Base-by-base conservation (phyloP, 2,113 vertebrate species). In the Odontophorus gujanensis region DNA sequence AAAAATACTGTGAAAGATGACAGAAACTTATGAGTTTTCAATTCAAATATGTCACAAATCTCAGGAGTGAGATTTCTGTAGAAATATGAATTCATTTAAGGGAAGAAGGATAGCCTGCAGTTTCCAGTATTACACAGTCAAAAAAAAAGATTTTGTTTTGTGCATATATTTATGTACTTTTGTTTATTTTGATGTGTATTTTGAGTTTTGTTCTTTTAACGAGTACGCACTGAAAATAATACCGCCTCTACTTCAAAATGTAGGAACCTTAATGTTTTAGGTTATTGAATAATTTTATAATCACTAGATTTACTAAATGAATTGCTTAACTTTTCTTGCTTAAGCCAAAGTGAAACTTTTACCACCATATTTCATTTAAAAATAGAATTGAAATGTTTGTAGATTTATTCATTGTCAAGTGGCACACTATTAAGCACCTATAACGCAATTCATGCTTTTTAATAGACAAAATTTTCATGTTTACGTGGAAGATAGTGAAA, bases 11-110 rank as follows among this genome's bases (percentile, higher is more conserved):
- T 79, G 89, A 59, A 87, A 77, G 81, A 80, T 87, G 93, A 95
- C 87, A 92, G 88, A 92, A 94, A 92, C 81, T 87, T 59, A 89
- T 87, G 89, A 91, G 55, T 85, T 93, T 95, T 96, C 91, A 93
- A 71, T 93, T 93, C 81, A 89, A 71, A 85, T 92, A 40, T 15
- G 2, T 89, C 82, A 36, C 59, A 80, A 71, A 58, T 69, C 92
- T 89, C 89, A 87, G 78, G 89, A 72, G 84, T 55, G 72, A 55
- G 28, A 1, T 63, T 87, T 81, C 92, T 87, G 1, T 69, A 47
- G 66, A 73, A 95, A 47, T 78, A 86, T 32, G n/a, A 79, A 40
- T 78, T 81, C 22, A 6, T 93, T 93, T 86, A 59, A 88, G n/a
- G 51, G 45, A 88, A 59, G 13, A 26, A 83, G 38, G 45, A 25